These are phyloP conservation scores for Cottus gobio DNA, from an alignment of 2,113 vertebrate species.

Conservation along the genomic window DNA sequence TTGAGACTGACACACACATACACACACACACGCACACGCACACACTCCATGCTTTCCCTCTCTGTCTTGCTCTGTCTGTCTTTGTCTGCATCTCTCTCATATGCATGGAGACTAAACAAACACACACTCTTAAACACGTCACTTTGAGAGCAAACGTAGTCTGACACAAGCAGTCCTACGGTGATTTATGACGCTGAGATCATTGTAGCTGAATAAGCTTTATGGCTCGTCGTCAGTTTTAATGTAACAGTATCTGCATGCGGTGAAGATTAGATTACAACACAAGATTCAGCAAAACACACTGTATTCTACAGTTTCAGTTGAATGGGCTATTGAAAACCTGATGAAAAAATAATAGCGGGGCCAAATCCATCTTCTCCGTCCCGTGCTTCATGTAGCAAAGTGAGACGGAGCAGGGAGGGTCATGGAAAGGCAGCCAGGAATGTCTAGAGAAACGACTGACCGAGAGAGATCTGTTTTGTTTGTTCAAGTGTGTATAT, in stretches of 20 bases:
- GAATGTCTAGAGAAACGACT: slow-evolving; percentile 78
- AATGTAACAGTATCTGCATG: slow-evolving; percentile 43
- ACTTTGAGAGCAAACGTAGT: slow-evolving; percentile 39
- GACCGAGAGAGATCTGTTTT: slow-evolving; percentile 75
- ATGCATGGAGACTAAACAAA: slow-evolving; percentile 70
- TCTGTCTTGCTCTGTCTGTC: slow-evolving; percentile 41
- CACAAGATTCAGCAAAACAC: slow-evolving; percentile 35
- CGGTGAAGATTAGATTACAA: slow-evolving; percentile 58
- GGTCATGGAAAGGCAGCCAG: slow-evolving; percentile 74
- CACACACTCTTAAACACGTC: slow-evolving; percentile 53
- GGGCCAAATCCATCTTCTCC: slow-evolving; percentile 44
- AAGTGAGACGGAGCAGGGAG: slow-evolving; percentile 67
- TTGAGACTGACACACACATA: slow-evolving; percentile 47
- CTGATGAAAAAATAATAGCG: slow-evolving; percentile 54
- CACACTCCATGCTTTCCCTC: slow-evolving; percentile 18
- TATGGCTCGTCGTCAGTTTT: slow-evolving; percentile 43
- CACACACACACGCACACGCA: slow-evolving; percentile 23
- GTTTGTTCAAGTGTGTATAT: slow-evolving; percentile 74
- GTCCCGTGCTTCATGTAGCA: slow-evolving; percentile 24
- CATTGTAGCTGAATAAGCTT: slow-evolving; percentile 49
- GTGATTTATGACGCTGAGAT: slow-evolving; percentile 70
- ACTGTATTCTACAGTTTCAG: slow-evolving; percentile 25
- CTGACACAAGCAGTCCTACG: slow-evolving; percentile 36
- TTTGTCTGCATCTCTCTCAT: slow-evolving; percentile 49
- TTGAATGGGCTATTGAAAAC: slow-evolving; percentile 41